Evolutionary conservation across 2,113 vertebrate genomes (phyloP).

Genomic region (Limanda limanda): DNA sequence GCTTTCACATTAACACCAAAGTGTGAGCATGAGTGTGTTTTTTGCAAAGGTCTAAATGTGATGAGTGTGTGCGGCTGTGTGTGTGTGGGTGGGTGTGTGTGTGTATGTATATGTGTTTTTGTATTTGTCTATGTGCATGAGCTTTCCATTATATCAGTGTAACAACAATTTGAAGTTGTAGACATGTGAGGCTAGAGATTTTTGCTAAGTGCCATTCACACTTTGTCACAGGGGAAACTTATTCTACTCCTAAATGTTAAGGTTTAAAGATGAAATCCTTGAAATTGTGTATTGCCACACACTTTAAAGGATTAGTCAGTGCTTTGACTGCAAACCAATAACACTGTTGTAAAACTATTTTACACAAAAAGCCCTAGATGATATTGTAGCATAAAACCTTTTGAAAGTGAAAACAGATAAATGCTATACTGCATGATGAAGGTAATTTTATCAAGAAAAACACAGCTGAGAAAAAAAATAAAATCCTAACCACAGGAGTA

Average conservation of each 20-base stretch:
- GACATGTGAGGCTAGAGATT: constrained; percentile 7
- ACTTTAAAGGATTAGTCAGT: neutral
- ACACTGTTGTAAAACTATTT: neutral
- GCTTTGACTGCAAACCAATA: neutral
- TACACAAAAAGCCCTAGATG: neutral
- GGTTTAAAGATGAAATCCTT: neutral
- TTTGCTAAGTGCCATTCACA: constrained; percentile 18
- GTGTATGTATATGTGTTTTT: constrained; percentile 17
- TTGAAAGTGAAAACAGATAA: neutral
- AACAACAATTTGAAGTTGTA: constrained; percentile 5
- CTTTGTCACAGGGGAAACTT: constrained; percentile 4
- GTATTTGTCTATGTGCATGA: constrained; percentile 16
- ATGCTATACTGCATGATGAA: neutral
- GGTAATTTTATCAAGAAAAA: neutral
- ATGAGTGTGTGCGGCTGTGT: constrained; percentile 27
- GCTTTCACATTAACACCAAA: constrained; percentile 67
- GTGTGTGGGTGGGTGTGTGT: constrained; percentile 35
- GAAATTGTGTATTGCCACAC: neutral
- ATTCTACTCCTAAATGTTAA: neutral
- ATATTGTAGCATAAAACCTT: neutral
- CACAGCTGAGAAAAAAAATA: no score
- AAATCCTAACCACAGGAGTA: neutral
- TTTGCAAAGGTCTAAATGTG: constrained; percentile 48
- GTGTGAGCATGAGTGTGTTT: constrained; percentile 40
- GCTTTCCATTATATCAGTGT: constrained; percentile 3